These are phyloP conservation scores for Bombus breviceps DNA, from an alignment of 1,140 invertebrate species.

Conservation along the genomic window DNA sequence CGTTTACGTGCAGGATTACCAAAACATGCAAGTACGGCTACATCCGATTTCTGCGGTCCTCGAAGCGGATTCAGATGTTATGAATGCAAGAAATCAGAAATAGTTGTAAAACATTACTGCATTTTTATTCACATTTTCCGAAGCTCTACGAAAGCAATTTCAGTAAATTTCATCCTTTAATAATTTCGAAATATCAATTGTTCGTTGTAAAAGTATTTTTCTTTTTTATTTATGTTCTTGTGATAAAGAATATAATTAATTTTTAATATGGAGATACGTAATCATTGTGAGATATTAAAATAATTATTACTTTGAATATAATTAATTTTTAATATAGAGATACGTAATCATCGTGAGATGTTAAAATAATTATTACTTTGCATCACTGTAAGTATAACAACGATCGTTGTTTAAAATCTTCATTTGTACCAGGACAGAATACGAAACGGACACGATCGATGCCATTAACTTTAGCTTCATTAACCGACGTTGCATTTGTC, in stretches of 20 bases:
- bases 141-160: background rate
- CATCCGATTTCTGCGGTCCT: background rate
- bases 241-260: too few species aligned
- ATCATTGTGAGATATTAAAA: too few species aligned
- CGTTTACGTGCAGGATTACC: conserved; percentile 47
- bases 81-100: background rate
- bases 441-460: background rate
- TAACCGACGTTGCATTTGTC: background rate
- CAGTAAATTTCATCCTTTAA: background rate
- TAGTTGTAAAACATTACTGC: background rate
- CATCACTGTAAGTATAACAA: background rate
- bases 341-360: too few species aligned
- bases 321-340: too few species aligned
- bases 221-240: background rate
- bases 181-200: background rate
- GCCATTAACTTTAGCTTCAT: background rate
- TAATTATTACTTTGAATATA: too few species aligned
- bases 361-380: background rate
- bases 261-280: too few species aligned
- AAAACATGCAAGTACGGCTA: background rate
- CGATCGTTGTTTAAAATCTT: background rate
- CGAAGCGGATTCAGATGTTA: background rate
- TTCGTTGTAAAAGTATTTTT: background rate
- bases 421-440: background rate
- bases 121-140: background rate